Evolutionary conservation across 2,888 invertebrate species (phyloP), one percentile per base, ranked within the genome.

Genomic region (Hofmannophila pseudospretella): DNA sequence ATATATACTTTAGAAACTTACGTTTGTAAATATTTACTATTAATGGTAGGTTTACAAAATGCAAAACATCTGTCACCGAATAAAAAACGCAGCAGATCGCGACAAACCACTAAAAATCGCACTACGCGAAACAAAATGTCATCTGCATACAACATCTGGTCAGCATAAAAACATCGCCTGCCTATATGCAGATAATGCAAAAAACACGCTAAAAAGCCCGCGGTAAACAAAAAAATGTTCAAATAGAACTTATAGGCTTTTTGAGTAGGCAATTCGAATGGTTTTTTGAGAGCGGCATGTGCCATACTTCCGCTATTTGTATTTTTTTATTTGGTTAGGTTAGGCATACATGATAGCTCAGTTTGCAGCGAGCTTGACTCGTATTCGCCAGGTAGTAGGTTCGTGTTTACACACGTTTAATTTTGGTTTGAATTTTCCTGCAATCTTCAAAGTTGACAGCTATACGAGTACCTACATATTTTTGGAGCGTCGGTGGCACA

Each of bases 61-160:
- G 69, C 70, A 68, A 65, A 70, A 67, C 84, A 85, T 78, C 82
- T 84, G 84, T 73, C 61, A 43, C 68, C 73, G 68, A 81, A n/a
- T 81, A 77, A 81, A 74, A 54, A 57, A 49, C 44, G 53, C 47
- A 51, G 57, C 67, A 60, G 58, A 56, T 34, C 27, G 59, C 63
- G 65, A 69, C 68, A 67, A 71, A 66, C 77, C 67, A 75, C 76
- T 79, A 84, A 84, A 84, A 82, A 85, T 85, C 75, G 84, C 82
- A 76, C 71, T 60, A 48, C 45, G 45, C 37, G 35, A 47, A 74
- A 82, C 75, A 82, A 82, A 79, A 62, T 85, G 81, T 86, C 85
- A 84, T 86, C 82, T 85, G 85, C 85, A 86, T 86, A 82, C 62
- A 70, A 71, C 85, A 85, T 80, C 82, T 86, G 85, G 81, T 67